Evolutionary conservation across 2,888 invertebrate genomes (phyloP).

Genomic region (Drosophila setosimentum): DNA sequence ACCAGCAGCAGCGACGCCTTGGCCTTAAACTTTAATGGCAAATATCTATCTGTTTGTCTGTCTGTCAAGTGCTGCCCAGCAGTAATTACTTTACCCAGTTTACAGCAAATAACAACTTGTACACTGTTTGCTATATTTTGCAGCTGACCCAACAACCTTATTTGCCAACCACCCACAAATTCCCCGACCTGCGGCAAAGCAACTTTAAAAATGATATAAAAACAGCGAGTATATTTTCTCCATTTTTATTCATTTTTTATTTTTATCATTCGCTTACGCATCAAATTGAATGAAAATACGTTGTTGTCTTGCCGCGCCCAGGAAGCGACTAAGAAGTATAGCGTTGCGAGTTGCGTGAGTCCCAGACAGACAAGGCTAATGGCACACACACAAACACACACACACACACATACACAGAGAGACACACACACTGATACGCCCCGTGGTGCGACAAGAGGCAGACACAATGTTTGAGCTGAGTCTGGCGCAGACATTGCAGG

Average conservation of each 20-base stretch:
- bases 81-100: constrained; percentile 34
- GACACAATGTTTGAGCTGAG: constrained; percentile 48
- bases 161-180: constrained; percentile 14
- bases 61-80: constrained; percentile 5
- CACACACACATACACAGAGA: background rate
- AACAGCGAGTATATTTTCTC: constrained; percentile 6
- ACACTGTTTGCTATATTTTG: constrained; percentile 12
- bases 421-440: constrained; percentile 54
- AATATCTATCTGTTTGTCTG: constrained; percentile 8
- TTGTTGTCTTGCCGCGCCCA: constrained; percentile 48
- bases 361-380: constrained; percentile 50
- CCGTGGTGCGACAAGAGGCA: constrained; percentile 56
- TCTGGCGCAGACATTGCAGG: constrained; percentile 47
- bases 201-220: constrained; percentile 13
- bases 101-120: constrained; percentile 20
- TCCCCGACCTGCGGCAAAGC: background rate
- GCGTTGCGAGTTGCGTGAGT: constrained; percentile 17
- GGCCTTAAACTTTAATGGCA: constrained; percentile 13
- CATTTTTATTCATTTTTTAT: background rate
- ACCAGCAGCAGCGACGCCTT: background rate
- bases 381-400: constrained; percentile 19
- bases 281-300: constrained; percentile 46
- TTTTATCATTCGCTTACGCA: constrained; percentile 51
- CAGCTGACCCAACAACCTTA: constrained; percentile 46
- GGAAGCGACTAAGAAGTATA: constrained; percentile 15